Evolutionary conservation across 2,888 invertebrate genomes (phyloP), one percentile per base, ranked within the genome.

Genomic region (Emmelina monodactyla): DNA sequence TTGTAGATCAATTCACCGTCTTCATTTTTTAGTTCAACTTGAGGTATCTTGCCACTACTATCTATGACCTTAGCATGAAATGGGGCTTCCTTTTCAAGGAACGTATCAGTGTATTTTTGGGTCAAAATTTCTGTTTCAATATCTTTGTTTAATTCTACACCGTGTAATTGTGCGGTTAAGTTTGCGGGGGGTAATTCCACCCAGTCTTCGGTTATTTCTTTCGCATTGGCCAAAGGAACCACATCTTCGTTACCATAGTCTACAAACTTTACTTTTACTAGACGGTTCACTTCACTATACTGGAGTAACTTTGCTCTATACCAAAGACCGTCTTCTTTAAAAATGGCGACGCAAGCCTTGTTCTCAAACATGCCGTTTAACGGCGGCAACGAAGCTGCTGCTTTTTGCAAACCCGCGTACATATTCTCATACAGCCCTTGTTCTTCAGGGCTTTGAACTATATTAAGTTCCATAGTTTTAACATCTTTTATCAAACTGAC

Each of bases 201-300:
- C 64, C 84, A 82, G 16, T 83, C 69, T 0, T 65, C 57, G 22
- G 62, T 65, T 37, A 84, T 83, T 50, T 73, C 75, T 37, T 79
- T 78, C 0, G 84, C 59, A 40, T 83, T 62, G 6, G 59, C 49
- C 13, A 65, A 46, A 1, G 73, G 43, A 13, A 87, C 64, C 1
- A 69, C 49, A 52, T 86, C 86, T 5, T 72, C 61, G 49, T 90
- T 89, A 1, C 92, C 89, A 51, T 84, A 92, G 62, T 93, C 92
- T 1, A 92, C 85, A 59, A 87, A 93, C 43, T 79, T 71, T 0
- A 92, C 85, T 49, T 82, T 81, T 0, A 88, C 78, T 33, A 59
- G 50, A 4, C 65, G 60, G 12, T 70, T 58, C 0, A 50, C 47
- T 22, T 68, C 55, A 42, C 82, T 71, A 33, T 79, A 66, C 34